Percentiles rank a stretch among this genome's conserved stretches.
Evolutionary conservation across 2,888 invertebrate species (phyloP).

Genomic region (Parnassius glacialis): DNA sequence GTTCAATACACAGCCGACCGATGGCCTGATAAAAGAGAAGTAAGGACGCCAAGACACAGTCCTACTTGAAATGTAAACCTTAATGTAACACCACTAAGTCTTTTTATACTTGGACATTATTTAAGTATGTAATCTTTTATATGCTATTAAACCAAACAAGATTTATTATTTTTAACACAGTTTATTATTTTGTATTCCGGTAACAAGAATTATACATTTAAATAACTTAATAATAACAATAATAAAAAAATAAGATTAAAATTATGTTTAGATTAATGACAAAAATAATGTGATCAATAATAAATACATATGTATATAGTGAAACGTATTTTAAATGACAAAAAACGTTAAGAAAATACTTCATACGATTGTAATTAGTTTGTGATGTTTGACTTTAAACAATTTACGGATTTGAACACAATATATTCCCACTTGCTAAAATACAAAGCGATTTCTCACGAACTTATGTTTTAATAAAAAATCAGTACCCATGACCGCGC

Average conservation of each 20-base stretch:
- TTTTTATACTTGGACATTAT: too few species aligned
- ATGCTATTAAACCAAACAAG: too few species aligned
- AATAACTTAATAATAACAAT: background rate
- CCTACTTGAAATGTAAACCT: constrained; percentile 51
- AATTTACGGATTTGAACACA: constrained; percentile 20
- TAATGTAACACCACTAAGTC: too few species aligned
- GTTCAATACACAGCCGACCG: constrained; percentile 86
- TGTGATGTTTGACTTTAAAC: constrained; percentile 17
- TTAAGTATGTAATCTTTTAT: too few species aligned
- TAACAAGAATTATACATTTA: background rate
- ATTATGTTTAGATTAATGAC: too few species aligned
- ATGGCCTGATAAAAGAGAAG: constrained; percentile 81
- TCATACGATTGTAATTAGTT: constrained; percentile 10
- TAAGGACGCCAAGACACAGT: constrained; percentile 81
- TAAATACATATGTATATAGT: too few species aligned
- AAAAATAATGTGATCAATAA: too few species aligned
- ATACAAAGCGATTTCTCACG: constrained; percentile 25
- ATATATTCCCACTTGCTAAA: constrained; percentile 22
- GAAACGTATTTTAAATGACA: too few species aligned
- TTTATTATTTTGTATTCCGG: too few species aligned
- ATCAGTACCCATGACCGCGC: constrained; percentile 21
- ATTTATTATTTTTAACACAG: background rate
- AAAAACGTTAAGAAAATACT: too few species aligned
- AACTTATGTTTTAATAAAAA: constrained; percentile 23
- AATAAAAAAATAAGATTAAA: too few species aligned